These are phyloP conservation scores for Parascotia fuliginaria DNA, from an alignment of 2,888 invertebrate genomes.

Conservation along the genomic window DNA sequence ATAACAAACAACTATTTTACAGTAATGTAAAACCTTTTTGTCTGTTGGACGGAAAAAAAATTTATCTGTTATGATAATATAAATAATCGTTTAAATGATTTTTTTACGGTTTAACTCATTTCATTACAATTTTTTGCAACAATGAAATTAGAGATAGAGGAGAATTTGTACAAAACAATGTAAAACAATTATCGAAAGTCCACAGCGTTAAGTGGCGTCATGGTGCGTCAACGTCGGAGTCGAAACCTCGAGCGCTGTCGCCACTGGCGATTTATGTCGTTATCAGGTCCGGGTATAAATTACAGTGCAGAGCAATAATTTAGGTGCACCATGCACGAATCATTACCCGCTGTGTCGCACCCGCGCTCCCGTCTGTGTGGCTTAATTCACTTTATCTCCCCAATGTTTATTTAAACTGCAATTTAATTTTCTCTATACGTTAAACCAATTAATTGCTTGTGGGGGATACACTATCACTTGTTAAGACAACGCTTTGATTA, in stretches of 20 bases:
- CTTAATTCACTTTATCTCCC: slow-evolving; percentile 81
- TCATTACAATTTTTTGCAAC: too few relatives aligned
- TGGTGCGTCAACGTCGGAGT: slow-evolving; percentile 73
- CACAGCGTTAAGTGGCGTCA: slow-evolving; percentile 72
- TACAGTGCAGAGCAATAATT: slow-evolving; percentile 81
- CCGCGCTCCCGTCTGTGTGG: slow-evolving; percentile 57
- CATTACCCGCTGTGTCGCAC: slow-evolving; percentile 79
- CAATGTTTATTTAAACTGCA: slow-evolving; percentile 71
- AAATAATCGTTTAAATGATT: too few relatives aligned
- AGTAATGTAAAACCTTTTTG: too few relatives aligned
- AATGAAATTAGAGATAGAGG: too few relatives aligned
- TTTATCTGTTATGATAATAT: too few relatives aligned
- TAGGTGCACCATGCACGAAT: slow-evolving; percentile 84
- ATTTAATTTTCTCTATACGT: slow-evolving; percentile 62
- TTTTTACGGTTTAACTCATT: too few relatives aligned
- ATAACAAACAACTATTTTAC: too few relatives aligned
- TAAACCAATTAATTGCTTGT: slow-evolving; percentile 42
- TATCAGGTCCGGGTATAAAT: slow-evolving; percentile 82
- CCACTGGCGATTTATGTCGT: slow-evolving; percentile 80
- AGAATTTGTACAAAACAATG: slow-evolving; percentile 14
- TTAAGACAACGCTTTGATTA: slow-evolving; percentile 7
- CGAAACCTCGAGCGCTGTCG: slow-evolving; percentile 74
- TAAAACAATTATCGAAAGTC: slow-evolving; percentile 41
- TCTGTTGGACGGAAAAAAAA: too few relatives aligned
- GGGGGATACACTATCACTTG: slow-evolving; percentile 8